Base-by-base conservation (phyloP, 2,113 vertebrate species). In the Brienomyrus longianalis region DNA sequence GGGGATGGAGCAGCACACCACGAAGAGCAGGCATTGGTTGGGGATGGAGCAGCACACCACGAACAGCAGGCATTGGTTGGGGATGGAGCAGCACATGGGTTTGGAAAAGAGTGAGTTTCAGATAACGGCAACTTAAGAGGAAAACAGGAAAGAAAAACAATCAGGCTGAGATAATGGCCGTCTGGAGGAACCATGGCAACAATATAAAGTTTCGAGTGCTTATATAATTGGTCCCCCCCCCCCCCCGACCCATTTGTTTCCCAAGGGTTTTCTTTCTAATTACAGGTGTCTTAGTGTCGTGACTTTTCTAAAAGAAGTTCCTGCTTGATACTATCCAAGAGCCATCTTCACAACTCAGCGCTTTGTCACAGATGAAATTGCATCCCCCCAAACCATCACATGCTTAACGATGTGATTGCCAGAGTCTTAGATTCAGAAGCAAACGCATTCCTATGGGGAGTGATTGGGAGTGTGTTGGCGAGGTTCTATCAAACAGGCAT, bases 61-160 rank as follows among this genome's bases (percentile, higher is more conserved):
- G 90, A 91, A 91, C 8, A 47, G 39, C 21, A 3, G 19, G 17
- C 80, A 48, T 48, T 45, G 35, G 43, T 2, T 83, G 93, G 92
- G 48, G 91, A 92, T 91, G 92, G 91, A 91, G 89, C 89, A 90
- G 90, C 91, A 91, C 92, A 91, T 52, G 31, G 90, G 11, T 83
- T 52, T 90, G 91, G 92, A 93, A 92, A 89, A 94, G 94, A 94
- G 91, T 11, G 5, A 27, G 90, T 93, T 94, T 92, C 90, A 93
- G 91, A 90, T 93, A 92, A 94, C 92, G 93, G 91, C 90, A 13
- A 92, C 92, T 94, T 93, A 92, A 90, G 62, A 91, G 93, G 93
- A 92, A 91, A 77, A 77, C 2, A 0, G 35, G 35, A 1, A 8
- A n/a, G 92, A 90, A 17, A 62, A 90, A 89, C 92, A 31, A 89